Evolutionary conservation across 2,797 vertebrate genomes (phyloP), one percentile per base, ranked within the genome.

Genomic region (Microtus californicus): DNA sequence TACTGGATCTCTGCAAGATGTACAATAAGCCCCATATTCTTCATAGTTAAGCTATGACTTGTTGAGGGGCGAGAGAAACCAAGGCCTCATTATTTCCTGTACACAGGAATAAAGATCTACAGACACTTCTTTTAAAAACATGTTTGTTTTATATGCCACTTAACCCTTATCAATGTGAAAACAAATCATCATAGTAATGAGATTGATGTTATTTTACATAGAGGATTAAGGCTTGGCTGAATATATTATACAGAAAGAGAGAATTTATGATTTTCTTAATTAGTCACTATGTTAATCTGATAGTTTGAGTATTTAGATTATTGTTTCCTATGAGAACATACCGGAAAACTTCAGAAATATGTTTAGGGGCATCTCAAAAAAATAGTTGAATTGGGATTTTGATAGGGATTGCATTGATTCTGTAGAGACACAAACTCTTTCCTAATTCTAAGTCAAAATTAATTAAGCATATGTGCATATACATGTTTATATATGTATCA

Each of bases 31-130:
- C 93, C 67, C 37, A 8, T 25, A 6, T 78, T 87, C 65, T 71
- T 21, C 19, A 71, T 25, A 63, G 56, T 89, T 95, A 65, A 91
- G 43, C 17, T 79, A n/a, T 2, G 1, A 59, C 93, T 94, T 93
- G 34, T 69, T 73, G 43, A 86, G 21, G 56, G 63, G 5, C 79
- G 25, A 82, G 5, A 13, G 29, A 59, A 82, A 13, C 59, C 73
- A 12, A 89, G 6, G 81, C 82, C 59, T 67, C 40, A 23, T 1
- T 87, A 14, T 74, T 82, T 81, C 15, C 43, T 59, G 45, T 51
- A 89, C 37, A 59, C 1, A 2, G 61, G 25, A 67, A 71, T 51
- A 67, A 71, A 82, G 54, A 61, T 63, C 56, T 65, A 65, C 0
- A 76, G 14, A 74, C 17, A 9, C 2, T 48, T 27, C 54, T 1